phyloP scores from a whole-genome alignment of 1,140 invertebrate genomes.

The Drosophila virilis region DNA sequence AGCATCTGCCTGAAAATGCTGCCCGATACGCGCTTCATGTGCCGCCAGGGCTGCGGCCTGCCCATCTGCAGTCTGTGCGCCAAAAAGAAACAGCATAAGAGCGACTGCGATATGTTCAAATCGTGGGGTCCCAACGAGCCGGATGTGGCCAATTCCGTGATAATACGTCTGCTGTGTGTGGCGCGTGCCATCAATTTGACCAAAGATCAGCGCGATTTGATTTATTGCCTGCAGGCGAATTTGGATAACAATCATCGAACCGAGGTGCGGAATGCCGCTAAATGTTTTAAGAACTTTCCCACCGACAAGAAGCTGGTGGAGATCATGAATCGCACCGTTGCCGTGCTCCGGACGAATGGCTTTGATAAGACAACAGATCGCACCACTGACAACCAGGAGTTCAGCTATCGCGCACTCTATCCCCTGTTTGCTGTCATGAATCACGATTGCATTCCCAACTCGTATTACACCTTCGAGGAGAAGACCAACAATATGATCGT shows the following conservation, averaged over 20 bases:
- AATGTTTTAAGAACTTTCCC: slow-evolving; percentile 86
- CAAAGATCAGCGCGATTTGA: slow-evolving; percentile 85
- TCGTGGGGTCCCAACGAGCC: slow-evolving; percentile 85
- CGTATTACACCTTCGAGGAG: slow-evolving; percentile 88
- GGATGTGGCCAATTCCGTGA: slow-evolving; percentile 85
- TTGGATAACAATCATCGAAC: slow-evolving; percentile 85
- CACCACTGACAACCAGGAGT: slow-evolving; percentile 85
- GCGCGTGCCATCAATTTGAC: slow-evolving; percentile 86
- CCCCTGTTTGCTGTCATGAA: slow-evolving; percentile 90
- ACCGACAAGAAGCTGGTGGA: slow-evolving; percentile 84
- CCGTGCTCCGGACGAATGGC: slow-evolving; percentile 89
- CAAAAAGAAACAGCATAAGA: slow-evolving; percentile 85
- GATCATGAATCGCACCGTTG: slow-evolving; percentile 85
- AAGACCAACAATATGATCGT: slow-evolving; percentile 87
- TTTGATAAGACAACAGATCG: slow-evolving; percentile 87
- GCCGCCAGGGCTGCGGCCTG: slow-evolving; percentile 84
- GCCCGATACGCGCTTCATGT: slow-evolving; percentile 84
- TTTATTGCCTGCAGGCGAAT: slow-evolving; percentile 86
- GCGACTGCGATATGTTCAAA: slow-evolving; percentile 87
- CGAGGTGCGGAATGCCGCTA: slow-evolving; percentile 87
- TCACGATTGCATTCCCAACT: slow-evolving; percentile 91
- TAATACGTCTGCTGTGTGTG: slow-evolving; percentile 86
- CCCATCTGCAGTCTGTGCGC: slow-evolving; percentile 86
- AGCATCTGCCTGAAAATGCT: slow-evolving; percentile 70
- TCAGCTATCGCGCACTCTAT: slow-evolving; percentile 89